A percentile compares a stretch with the other conserved stretches of the same genome.
phyloP scores from a whole-genome alignment of 2,797 vertebrate genomes.

The Brachyrhaphis roseni region DNA sequence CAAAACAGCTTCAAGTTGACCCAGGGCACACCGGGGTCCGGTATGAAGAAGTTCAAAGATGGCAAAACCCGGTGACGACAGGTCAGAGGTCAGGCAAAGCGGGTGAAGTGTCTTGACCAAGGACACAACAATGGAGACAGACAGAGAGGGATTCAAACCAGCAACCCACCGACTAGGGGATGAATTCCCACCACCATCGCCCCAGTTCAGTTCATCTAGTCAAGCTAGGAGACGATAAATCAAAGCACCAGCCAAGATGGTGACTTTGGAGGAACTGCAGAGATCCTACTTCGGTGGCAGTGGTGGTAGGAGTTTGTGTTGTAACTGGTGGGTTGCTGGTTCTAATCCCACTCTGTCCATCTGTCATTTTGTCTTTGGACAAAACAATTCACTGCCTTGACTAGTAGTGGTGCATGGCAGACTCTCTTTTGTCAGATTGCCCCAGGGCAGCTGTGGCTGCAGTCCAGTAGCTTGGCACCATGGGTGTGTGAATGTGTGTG shows the following conservation, averaged over 20 bases:
- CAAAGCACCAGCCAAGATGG: neutral
- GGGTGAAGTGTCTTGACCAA: too few relatives aligned
- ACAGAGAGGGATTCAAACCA: too few relatives aligned
- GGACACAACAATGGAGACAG: too few relatives aligned
- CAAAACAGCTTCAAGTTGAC: neutral
- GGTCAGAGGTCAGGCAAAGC: too few relatives aligned
- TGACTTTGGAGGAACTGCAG: neutral
- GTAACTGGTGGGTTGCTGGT: too few relatives aligned
- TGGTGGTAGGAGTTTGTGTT: neutral
- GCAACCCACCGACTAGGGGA: too few relatives aligned
- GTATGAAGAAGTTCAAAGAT: neutral
- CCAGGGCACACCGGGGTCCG: neutral
- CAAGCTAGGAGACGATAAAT: neutral
- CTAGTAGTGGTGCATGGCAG: neutral
- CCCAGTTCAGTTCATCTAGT: neutral
- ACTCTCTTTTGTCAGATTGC: too few relatives aligned
- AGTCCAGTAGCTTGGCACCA: neutral
- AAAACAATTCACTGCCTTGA: neutral
- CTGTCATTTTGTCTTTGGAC: neutral
- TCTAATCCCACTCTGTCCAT: neutral
- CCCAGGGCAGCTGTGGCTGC: too few relatives aligned
- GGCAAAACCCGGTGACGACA: too few relatives aligned
- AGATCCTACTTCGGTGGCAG: neutral
- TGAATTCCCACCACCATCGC: too few relatives aligned
- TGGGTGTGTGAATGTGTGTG: too few relatives aligned